Percentiles rank a stretch among this genome's conserved stretches.
These are phyloP conservation scores for Leucopternis melanops DNA, from an alignment of 2,113 vertebrate genomes.

Conservation along the genomic window DNA sequence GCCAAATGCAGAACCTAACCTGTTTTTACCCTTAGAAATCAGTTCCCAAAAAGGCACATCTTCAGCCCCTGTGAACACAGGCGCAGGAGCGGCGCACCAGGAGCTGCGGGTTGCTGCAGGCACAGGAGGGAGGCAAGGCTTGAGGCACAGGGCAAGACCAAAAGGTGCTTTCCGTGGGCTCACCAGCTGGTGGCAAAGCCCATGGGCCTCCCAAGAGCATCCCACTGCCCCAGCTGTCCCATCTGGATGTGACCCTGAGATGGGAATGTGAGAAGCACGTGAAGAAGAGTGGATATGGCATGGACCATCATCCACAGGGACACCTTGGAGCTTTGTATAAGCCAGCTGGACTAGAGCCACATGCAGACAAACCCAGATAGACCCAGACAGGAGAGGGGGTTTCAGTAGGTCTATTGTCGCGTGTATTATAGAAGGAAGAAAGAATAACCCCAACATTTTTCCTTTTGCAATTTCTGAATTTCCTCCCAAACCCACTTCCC, in stretches of 20 bases:
- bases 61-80: neutral
- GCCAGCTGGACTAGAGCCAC: neutral
- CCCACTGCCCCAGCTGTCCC: neutral
- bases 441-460: neutral
- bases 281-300: neutral
- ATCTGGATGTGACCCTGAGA: neutral
- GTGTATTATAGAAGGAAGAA: neutral
- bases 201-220: neutral
- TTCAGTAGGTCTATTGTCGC: neutral
- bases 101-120: neutral
- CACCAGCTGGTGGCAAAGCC: neutral
- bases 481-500: neutral
- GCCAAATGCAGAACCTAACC: neutral
- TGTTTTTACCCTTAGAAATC: neutral
- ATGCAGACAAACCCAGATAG: neutral
- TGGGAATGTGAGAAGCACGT: neutral
- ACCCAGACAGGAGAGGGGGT: neutral
- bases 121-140: neutral
- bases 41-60: neutral
- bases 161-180: neutral
- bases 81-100: fast-evolving
- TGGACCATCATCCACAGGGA: neutral
- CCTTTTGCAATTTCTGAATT: neutral
- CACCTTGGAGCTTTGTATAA: neutral
- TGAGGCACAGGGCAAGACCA: neutral